Evolutionary conservation across 35 echinoderm and acorn worm species (phyloP).

Genomic region (Nesometra sesokonis): DNA sequence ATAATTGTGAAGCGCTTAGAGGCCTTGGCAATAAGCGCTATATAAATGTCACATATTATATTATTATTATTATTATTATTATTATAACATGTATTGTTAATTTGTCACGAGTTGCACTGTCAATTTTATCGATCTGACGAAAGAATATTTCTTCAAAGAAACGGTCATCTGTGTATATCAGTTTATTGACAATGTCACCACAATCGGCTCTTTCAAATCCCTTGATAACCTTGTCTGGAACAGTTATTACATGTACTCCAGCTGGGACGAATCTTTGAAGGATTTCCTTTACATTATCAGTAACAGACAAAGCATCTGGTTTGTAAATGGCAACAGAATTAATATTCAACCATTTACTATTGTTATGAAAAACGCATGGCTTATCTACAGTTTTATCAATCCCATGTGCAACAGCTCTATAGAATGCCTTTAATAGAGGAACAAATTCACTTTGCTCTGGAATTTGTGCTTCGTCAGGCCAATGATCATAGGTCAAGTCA

Average conservation of each 20-base stretch:
- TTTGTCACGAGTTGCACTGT: background rate
- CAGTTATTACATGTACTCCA: background rate
- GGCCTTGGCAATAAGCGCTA: too few species aligned
- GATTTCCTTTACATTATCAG: background rate
- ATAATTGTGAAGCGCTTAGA: too few species aligned
- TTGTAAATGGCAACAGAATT: background rate
- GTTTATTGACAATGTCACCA: background rate
- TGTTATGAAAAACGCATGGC: background rate
- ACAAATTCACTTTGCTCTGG: constrained; percentile 11
- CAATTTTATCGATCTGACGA: background rate
- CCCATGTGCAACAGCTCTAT: background rate
- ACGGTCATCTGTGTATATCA: background rate
- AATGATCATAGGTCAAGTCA: constrained; percentile 4
- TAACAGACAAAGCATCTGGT: background rate
- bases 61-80: constrained; percentile 10
- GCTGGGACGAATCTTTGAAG: background rate
- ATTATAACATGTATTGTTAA: background rate
- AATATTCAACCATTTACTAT: background rate
- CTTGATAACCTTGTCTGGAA: background rate
- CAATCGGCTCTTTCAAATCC: constrained; percentile 7
- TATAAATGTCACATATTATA: too few species aligned
- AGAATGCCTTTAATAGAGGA: constrained; percentile 1
- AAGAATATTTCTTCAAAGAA: constrained; percentile 7
- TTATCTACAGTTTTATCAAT: background rate
- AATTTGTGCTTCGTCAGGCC: background rate